Evolutionary conservation across 2,113 vertebrate genomes (phyloP).

Genomic region (Paramisgurnus dabryanus): DNA sequence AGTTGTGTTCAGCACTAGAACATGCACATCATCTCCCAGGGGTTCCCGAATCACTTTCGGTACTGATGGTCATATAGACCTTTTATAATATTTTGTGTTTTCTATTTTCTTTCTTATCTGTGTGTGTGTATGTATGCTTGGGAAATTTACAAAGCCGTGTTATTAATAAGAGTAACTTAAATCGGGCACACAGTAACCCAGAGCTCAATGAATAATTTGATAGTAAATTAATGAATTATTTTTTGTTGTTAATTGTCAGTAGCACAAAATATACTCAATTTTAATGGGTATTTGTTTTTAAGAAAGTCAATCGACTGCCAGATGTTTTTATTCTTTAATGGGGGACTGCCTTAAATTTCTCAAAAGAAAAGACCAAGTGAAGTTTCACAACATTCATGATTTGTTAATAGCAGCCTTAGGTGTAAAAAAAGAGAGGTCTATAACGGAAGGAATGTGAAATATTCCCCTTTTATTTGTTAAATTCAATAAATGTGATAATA

Average conservation of each 20-base stretch:
- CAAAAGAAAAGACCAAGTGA: conserved; percentile 57
- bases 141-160: conserved; percentile 22
- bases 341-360: conserved; percentile 77
- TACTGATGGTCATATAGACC: conserved; percentile 36
- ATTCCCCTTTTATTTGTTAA: conserved; percentile 8
- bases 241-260: conserved; percentile 73
- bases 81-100: conserved; percentile 36
- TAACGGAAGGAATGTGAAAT: background rate
- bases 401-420: background rate
- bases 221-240: conserved; percentile 25
- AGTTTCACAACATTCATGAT: background rate
- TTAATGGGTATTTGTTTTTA: conserved; percentile 24
- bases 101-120: conserved; percentile 8
- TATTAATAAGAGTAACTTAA: conserved; percentile 50
- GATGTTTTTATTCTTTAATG: conserved; percentile 38
- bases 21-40: conserved; percentile 22
- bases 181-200: conserved; percentile 7
- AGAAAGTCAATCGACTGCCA: conserved; percentile 58
- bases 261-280: conserved; percentile 70
- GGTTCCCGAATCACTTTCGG: background rate
- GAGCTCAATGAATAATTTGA: conserved; percentile 16
- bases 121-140: conserved; percentile 58
- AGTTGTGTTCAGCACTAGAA: background rate
- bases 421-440: background rate
- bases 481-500: conserved; percentile 65